phyloP scores from a whole-genome alignment of 2,888 invertebrate species.

The Callinectes sapidus region DNA sequence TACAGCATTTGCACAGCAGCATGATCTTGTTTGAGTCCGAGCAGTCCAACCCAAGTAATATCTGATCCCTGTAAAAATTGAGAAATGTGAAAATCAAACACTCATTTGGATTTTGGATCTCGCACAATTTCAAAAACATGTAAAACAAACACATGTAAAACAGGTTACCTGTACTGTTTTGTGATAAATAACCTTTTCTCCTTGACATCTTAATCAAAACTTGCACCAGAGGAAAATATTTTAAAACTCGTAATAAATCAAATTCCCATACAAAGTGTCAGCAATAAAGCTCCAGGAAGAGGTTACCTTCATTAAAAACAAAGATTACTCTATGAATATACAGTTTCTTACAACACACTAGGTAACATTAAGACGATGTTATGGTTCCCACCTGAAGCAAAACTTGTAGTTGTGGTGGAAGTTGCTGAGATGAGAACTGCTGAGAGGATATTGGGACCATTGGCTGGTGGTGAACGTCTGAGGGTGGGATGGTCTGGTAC shows the following conservation, averaged over 20 bases:
- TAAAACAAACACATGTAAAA: no score
- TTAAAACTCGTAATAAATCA: background rate
- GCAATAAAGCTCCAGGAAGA: background rate
- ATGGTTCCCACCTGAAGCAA: slow-evolving; percentile 81
- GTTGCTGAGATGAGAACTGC: slow-evolving; percentile 82
- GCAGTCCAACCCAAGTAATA: slow-evolving; percentile 96
- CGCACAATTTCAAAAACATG: no score
- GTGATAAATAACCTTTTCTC: background rate
- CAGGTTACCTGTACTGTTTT: background rate
- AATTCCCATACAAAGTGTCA: background rate
- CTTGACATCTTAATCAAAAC: background rate
- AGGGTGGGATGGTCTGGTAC: slow-evolving; percentile 75
- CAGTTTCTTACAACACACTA: background rate
- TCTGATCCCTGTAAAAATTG: slow-evolving; percentile 82
- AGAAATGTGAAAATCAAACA: background rate
- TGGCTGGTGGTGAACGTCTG: slow-evolving; percentile 74
- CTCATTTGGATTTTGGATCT: no score
- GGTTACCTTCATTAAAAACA: background rate
- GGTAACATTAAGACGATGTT: background rate
- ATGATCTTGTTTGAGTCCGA: slow-evolving; percentile 96
- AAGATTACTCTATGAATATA: background rate
- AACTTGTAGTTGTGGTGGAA: slow-evolving; percentile 87
- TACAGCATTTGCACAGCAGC: slow-evolving; percentile 99
- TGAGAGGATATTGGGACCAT: slow-evolving; percentile 78
- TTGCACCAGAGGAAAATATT: background rate